Evolutionary conservation across 1,140 invertebrate species (phyloP), one percentile per base, ranked within the genome.

Genomic region (Rhopalosiphum padi): DNA sequence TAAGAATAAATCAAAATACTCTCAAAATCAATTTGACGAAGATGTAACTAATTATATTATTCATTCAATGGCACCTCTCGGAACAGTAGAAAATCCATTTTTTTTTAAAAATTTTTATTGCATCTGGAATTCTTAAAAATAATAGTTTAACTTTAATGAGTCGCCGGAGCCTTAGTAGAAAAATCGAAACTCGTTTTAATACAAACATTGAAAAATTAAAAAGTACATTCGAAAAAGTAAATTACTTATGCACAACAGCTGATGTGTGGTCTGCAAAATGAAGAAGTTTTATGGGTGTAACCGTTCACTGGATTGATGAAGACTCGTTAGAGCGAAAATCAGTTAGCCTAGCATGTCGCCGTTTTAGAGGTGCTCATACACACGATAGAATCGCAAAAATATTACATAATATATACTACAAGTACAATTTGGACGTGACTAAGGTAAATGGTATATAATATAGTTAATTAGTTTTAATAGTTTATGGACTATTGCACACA

Each of bases 241-340:
- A 87, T 46, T 46, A 87, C 48, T 30, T 87, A 87, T 87, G 85
- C 7, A 87, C 43, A 46, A 87, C 85, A 87, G 85, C 43, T 46
- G 85, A 87, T 46, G 43, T 87, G 4, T 87, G 85, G 85, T 87
- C 85, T 43, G 85, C 85, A 87, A 87, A 87, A 48, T 30, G 41
- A 86, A 86, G 41, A 48, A 87, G 85, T 46, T 87, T 87, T 87
- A 46, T 87, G 41, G 85, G 41, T 87, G 85, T 87, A 87, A 87
- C 85, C 43, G 30, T 46, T 46, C 43, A 87, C 22, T 87, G 85
- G 85, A 46, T 87, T 87, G 85, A 87, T 48, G 43, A 46, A 87
- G 85, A 87, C 1, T 46, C 23, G 5, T 87, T 87, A 46, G 85
- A 87, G 43, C 22, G 43, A 87, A 87, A 87, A 87, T 87, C 85